phyloP scores from a whole-genome alignment of 1,140 invertebrate species.

The Eubasilissa regina region DNA sequence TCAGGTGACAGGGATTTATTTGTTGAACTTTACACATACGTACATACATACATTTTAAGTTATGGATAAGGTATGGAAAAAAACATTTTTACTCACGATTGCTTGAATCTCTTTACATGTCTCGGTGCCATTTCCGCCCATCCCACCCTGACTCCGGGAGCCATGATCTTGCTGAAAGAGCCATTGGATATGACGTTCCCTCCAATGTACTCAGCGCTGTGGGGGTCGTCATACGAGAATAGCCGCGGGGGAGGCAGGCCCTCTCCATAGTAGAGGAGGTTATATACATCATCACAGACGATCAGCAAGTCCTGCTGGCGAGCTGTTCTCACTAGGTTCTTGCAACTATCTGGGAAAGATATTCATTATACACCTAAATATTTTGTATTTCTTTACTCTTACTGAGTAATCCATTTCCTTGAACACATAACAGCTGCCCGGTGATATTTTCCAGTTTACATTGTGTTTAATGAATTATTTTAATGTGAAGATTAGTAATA shows the following conservation, averaged over 20 bases:
- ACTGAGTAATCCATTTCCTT: too few species aligned
- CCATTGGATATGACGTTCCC: constrained; percentile 77
- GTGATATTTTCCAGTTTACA: too few species aligned
- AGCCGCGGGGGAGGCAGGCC: constrained; percentile 70
- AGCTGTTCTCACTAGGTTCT: constrained; percentile 72
- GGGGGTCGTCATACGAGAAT: constrained; percentile 72
- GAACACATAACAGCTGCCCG: too few species aligned
- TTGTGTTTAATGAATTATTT: too few species aligned
- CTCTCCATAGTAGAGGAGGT: constrained; percentile 74
- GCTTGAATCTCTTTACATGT: constrained; percentile 67
- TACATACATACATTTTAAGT: too few species aligned
- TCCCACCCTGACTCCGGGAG: constrained; percentile 77
- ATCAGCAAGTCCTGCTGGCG: constrained; percentile 74
- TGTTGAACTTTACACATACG: too few species aligned
- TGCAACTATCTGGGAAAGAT: constrained; percentile 66
- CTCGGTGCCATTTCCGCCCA: constrained; percentile 77
- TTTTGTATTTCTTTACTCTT: too few species aligned
- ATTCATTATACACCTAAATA: too few species aligned
- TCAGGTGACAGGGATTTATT: too few species aligned
- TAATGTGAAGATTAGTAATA: too few species aligned
- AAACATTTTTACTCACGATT: constrained; percentile 63
- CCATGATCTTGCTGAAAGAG: constrained; percentile 80
- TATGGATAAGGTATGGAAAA: too few species aligned
- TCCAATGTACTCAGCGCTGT: constrained; percentile 66
- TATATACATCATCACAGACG: constrained; percentile 80